Conservation (phyloP, 2,113 vertebrate genomes). For the Carassius gibelio region DNA sequence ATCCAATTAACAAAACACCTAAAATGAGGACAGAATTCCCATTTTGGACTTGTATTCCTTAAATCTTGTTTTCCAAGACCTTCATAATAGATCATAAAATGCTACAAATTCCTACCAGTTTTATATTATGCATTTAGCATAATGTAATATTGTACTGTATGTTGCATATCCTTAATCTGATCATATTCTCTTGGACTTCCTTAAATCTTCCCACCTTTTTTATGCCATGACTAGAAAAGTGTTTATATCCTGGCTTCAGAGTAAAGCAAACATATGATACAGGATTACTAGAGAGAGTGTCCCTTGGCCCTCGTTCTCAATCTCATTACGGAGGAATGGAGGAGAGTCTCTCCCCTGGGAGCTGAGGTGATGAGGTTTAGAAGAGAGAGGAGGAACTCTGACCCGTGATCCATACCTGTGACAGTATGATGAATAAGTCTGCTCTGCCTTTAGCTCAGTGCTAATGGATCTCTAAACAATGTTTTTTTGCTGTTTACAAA, state of each 20-base stretch:
- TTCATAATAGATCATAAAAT: slow-evolving; percentile 1
- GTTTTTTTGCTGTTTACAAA: slow-evolving; percentile 1
- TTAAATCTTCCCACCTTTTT: background rate
- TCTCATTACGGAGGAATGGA: slow-evolving; percentile 53
- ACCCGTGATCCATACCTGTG: slow-evolving; percentile 61
- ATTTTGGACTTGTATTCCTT: background rate
- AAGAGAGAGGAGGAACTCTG: slow-evolving; percentile 49
- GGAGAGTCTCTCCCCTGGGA: slow-evolving; percentile 40
- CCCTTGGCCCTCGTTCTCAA: slow-evolving; percentile 24
- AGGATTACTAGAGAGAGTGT: slow-evolving; percentile 29
- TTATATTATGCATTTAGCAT: background rate
- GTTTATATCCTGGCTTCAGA: slow-evolving; percentile 27
- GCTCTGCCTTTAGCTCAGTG: slow-evolving; percentile 6
- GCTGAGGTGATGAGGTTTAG: slow-evolving; percentile 24
- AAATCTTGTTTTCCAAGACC: background rate
- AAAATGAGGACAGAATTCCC: too few species aligned
- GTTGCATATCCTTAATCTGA: background rate
- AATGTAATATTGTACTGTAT: background rate
- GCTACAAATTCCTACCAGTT: background rate
- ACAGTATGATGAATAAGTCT: slow-evolving; percentile 60
- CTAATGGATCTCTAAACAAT: slow-evolving; percentile 26
- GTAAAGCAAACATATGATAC: slow-evolving; percentile 2
- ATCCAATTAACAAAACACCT: too few species aligned
- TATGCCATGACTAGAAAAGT: background rate
- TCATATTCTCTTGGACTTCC: background rate